These are phyloP conservation scores for Falcaria lacertinaria DNA, from an alignment of 2,888 invertebrate species.

Conservation along the genomic window DNA sequence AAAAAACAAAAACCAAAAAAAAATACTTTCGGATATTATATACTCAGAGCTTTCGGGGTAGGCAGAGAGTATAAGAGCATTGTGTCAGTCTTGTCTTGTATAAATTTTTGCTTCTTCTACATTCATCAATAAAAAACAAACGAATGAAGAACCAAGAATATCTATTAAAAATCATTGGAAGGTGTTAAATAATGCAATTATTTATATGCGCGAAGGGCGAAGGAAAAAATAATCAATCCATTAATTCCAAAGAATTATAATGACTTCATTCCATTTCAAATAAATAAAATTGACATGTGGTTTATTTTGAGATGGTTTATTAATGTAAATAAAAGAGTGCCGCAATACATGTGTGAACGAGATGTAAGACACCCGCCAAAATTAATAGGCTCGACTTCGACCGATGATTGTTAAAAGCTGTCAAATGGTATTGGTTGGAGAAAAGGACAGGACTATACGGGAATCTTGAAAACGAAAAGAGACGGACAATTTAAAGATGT, in stretches of 20 bases:
- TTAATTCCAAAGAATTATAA: slow-evolving; percentile 42
- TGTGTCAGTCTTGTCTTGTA: too few relatives aligned
- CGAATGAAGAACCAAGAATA: slow-evolving; percentile 8
- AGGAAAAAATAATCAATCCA: slow-evolving; percentile 36
- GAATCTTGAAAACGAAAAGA: slow-evolving; percentile 20
- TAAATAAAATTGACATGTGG: slow-evolving; percentile 35
- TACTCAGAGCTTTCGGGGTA: too few relatives aligned
- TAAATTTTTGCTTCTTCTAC: too few relatives aligned
- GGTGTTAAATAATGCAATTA: slow-evolving; percentile 48
- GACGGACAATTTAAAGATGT: slow-evolving; percentile 36
- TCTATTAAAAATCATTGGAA: slow-evolving; percentile 31
- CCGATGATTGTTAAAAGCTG: slow-evolving; percentile 24
- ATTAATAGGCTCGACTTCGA: slow-evolving; percentile 17
- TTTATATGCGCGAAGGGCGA: slow-evolving; percentile 29
- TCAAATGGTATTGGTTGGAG: slow-evolving; percentile 22
- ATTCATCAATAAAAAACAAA: too few relatives aligned
- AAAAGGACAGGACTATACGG: slow-evolving; percentile 22
- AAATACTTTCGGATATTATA: too few relatives aligned
- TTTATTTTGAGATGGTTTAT: slow-evolving; percentile 41
- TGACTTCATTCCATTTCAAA: slow-evolving; percentile 32
- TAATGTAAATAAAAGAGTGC: slow-evolving; percentile 24
- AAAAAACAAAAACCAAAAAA: too few relatives aligned
- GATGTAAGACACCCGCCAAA: slow-evolving; percentile 27
- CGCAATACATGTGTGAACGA: slow-evolving; percentile 34
- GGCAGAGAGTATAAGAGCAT: too few relatives aligned